Conservation (phyloP, 2,888 invertebrate species). For the Trachelus iudaicus region DNA sequence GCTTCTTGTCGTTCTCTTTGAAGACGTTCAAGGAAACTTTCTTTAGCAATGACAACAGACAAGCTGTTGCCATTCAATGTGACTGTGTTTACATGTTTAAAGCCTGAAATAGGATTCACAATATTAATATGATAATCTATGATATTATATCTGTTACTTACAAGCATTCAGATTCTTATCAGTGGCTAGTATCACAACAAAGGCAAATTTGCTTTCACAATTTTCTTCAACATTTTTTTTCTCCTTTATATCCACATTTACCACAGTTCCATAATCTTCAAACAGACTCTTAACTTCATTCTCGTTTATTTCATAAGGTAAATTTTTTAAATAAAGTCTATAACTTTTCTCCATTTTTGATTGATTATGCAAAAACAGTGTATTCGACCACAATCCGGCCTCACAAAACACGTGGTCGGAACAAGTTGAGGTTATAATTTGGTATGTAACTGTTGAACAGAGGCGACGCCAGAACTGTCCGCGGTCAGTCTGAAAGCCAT, state of each 20-base stretch:
- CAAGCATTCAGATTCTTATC: conserved; percentile 34
- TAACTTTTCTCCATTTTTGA: conserved; percentile 37
- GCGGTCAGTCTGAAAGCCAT: no score
- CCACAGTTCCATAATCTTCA: conserved; percentile 30
- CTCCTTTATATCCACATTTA: conserved; percentile 37
- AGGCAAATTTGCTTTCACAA: conserved; percentile 36
- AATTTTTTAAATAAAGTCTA: conserved; percentile 36
- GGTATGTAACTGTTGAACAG: no score
- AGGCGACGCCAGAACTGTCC: no score
- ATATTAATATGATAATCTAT: background rate
- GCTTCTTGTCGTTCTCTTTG: conserved; percentile 37
- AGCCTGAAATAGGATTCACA: conserved; percentile 26
- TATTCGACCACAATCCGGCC: no score
- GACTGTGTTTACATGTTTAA: conserved; percentile 26
- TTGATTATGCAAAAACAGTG: background rate
- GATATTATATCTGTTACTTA: conserved; percentile 21
- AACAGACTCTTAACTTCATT: conserved; percentile 29
- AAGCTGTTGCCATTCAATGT: conserved; percentile 27
- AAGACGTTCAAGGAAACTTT: conserved; percentile 38
- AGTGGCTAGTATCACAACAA: conserved; percentile 32
- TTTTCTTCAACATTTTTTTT: conserved; percentile 25
- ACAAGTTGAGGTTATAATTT: no score
- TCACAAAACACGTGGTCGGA: no score
- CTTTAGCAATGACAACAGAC: conserved; percentile 37
- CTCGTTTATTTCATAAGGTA: conserved; percentile 26